Evolutionary conservation across 2,888 invertebrate genomes (phyloP).

Genomic region (Nemotelus pantherinus): DNA sequence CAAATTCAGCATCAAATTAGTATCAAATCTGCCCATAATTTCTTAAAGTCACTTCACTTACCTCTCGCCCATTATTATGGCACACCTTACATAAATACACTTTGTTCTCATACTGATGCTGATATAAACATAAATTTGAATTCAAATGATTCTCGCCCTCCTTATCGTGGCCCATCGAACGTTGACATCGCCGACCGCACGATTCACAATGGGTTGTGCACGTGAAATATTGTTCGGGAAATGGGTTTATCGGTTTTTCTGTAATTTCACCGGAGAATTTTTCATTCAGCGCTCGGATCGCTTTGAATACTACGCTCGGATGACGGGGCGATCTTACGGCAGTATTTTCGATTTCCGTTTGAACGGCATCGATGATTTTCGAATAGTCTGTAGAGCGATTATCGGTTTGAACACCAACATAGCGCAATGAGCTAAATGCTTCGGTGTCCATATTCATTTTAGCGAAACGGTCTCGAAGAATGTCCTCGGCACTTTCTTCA

Average conservation of each 20-base stretch:
- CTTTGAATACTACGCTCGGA: constrained; percentile 73
- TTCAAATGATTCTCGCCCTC: constrained; percentile 71
- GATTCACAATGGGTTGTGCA: constrained; percentile 77
- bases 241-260: constrained; percentile 71
- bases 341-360: constrained; percentile 73
- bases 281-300: constrained; percentile 77
- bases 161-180: constrained; percentile 74
- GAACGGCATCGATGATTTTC: constrained; percentile 69
- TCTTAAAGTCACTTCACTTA: constrained; percentile 50
- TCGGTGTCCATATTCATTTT: constrained; percentile 72
- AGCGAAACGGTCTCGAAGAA: constrained; percentile 71
- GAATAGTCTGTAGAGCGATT: constrained; percentile 70
- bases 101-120: constrained; percentile 79
- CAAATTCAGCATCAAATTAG: constrained; percentile 1
- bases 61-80: constrained; percentile 68
- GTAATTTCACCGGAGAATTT: constrained; percentile 78
- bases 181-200: constrained; percentile 72
- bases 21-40: not conserved
- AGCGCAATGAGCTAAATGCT: constrained; percentile 77
- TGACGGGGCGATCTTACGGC: constrained; percentile 76
- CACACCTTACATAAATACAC: constrained; percentile 74
- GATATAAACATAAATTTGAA: constrained; percentile 68
- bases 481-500: constrained; percentile 71
- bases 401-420: constrained; percentile 71
- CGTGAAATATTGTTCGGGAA: constrained; percentile 83